These are phyloP conservation scores for Phoxinus phoxinus DNA, from an alignment of 2,113 vertebrate species.

Conservation along the genomic window DNA sequence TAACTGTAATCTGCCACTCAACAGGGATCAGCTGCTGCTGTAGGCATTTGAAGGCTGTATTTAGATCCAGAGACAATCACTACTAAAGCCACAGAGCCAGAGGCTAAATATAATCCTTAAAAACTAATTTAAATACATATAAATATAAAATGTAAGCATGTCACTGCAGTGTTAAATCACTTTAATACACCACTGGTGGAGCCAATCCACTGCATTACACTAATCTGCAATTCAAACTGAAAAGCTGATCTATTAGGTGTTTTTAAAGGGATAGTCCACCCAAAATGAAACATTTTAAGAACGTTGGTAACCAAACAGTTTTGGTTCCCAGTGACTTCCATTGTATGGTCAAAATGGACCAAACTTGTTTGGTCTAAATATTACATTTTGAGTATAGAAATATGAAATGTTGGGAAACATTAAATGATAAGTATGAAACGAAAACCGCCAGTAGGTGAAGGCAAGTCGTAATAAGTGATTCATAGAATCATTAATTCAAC, in stretches of 20 bases:
- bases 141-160: not conserved
- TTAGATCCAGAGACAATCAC: not conserved
- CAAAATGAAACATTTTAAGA: not conserved
- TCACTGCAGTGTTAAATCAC: not conserved
- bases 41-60: constrained; percentile 3
- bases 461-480: too few species aligned
- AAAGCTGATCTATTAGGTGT: not conserved
- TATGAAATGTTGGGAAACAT: too few species aligned
- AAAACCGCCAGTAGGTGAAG: too few species aligned
- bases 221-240: constrained; percentile 24
- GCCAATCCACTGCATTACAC: not conserved
- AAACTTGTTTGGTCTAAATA: too few species aligned
- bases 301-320: not conserved
- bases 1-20: constrained; percentile 14
- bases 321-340: not conserved
- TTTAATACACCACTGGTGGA: not conserved
- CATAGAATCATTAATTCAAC: too few species aligned
- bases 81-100: not conserved
- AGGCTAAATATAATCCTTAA: constrained; percentile 4
- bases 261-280: not conserved
- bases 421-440: too few species aligned
- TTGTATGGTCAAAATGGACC: not conserved
- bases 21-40: constrained; percentile 28
- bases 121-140: not conserved
- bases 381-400: too few species aligned